Evolutionary conservation across 2,888 invertebrate genomes (phyloP), one percentile per base, ranked within the genome.

Genomic region (Acleris laterana): DNA sequence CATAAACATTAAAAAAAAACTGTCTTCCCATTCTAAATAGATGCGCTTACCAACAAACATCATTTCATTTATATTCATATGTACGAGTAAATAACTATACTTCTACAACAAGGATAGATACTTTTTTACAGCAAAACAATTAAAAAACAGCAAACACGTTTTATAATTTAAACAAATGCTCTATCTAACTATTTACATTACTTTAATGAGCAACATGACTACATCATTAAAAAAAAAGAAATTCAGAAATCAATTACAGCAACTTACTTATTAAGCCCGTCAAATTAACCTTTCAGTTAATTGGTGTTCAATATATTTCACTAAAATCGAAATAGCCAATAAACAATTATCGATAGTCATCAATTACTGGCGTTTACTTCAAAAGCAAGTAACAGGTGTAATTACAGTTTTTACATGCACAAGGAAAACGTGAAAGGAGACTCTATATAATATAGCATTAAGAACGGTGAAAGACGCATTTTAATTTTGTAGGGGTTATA

Each of bases 341-440:
- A 61, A 66, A 61, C 62, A 66, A 66, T 66, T 66, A 65, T 28
- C 52, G 48, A 52, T 38, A 62, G 49, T 60, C 50, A 62, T 66
- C 56, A 61, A 66, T 66, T 66, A 62, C 50, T 22, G 5, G 46
- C 56, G 60, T 52, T 46, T 32, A 52, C 55, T 56, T 50, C 46
- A 46, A 66, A 66, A 56, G 51, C 32, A 48, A 53, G 52, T 38
- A 32, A 66, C 65, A 65, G 65, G 55, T 65, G 60, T 61, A 57
- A 28, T 51, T 61, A 49, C 60, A 28, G 42, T 59, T 25, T 25
- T 49, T 16, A 49, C 25, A 55, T 56, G 17, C n/a, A 20, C 2
- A 11, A 25, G 7, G 22, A 28, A 49, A 32, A 20, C 25, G 7
- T 20, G 13, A 50, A 56, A 44, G 7, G 6, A 55, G 56, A 56